Conservation (phyloP, 1,140 invertebrate genomes). For the Monomorium pharaonis region DNA sequence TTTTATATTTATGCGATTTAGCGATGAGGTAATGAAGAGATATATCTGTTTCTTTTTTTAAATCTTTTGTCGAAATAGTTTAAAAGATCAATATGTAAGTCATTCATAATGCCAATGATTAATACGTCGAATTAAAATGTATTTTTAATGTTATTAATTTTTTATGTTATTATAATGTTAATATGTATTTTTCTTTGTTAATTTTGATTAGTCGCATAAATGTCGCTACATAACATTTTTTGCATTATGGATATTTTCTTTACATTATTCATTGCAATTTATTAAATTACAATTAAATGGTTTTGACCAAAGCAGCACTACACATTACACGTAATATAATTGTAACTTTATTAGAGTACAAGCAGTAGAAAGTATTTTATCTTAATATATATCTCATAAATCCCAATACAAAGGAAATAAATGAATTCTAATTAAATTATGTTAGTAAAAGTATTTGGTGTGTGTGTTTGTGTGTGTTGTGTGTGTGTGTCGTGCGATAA, state of each 20-base stretch:
- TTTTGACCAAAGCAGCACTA: background rate
- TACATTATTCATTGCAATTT: background rate
- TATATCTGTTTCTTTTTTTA: background rate
- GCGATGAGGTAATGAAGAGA: background rate
- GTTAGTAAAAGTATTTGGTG: background rate
- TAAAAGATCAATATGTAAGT: background rate
- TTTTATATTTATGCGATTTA: constrained; percentile 7
- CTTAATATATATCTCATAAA: background rate
- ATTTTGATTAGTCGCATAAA: constrained; percentile 8
- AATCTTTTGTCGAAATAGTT: background rate
- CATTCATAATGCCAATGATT: background rate
- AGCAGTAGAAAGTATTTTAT: constrained; percentile 28
- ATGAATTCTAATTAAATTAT: constrained; percentile 10
- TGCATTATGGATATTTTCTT: background rate
- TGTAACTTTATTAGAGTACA: background rate
- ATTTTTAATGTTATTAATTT: no score
- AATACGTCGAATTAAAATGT: background rate
- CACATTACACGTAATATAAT: background rate
- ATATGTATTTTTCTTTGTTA: background rate
- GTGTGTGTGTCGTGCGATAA: background rate
- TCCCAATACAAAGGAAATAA: background rate
- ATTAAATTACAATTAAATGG: constrained; percentile 16
- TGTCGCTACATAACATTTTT: background rate
- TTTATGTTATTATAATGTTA: no score
- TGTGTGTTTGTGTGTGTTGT: no score